Base-by-base conservation (phyloP, 2,888 invertebrate species). In the Seira ritae region DNA sequence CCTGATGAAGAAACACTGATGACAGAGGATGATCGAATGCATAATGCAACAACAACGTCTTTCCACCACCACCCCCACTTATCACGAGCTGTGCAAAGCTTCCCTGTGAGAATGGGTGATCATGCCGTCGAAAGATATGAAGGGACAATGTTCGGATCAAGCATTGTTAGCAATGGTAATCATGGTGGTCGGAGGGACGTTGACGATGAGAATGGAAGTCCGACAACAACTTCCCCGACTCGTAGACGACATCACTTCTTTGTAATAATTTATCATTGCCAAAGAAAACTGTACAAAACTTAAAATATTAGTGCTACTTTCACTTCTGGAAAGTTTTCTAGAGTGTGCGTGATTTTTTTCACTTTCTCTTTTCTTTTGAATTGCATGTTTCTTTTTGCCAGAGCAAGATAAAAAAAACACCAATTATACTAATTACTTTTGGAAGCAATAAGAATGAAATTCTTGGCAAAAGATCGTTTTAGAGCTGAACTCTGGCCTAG, bases 51-150 rank as follows among this genome's bases (percentile, higher is more conserved):
- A n/a, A n/a, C n/a, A n/a, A 12, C 50, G 50, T 66, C 65, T 67
- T 68, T 67, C 70, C 80, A 71, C 24, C 76, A 76, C 68, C 72
- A 72, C 62, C 69, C 70, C 55, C 75, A 71, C 2, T 65, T 80
- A 50, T 65, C 74, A n/a, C 69, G 81, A 70, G 81, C 81, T 22
- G 81, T 82, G 24, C 80, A 80, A 23, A 80, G 80, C 42, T 74
- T 65, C 66, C 80, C 80, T 17, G 80, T 80, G 24, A 70, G 80
- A 66, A 75, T 80, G 75, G 75, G 70, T 6, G 80, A 75, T 68
- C 74, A 60, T 42, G 80, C 69, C 19, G 62, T 69, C 23, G 20
- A 10, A n/a, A n/a, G n/a, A n/a, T n/a, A n/a, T n/a, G n/a, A n/a
- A n/a, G n/a, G n/a, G 12, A 60, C 50, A 77, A 46, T 70, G 2